Conservation (phyloP, 2,113 vertebrate species). For the Acrocephalus kingi region DNA sequence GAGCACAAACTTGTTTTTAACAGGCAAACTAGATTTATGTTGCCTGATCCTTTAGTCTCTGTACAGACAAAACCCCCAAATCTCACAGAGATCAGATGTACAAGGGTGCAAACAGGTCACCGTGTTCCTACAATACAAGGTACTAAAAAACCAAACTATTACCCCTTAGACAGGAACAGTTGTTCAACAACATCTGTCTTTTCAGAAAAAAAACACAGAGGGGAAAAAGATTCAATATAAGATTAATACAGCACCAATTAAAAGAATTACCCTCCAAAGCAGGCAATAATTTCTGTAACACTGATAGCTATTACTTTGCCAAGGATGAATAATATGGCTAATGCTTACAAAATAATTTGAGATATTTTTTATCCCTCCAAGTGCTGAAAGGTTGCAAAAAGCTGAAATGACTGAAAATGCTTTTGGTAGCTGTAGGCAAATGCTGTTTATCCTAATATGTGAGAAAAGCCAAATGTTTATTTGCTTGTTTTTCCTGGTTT, state of each 20-base stretch:
- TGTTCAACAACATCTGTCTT: neutral
- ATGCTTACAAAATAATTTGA: conserved; percentile 1
- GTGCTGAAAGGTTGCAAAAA: neutral
- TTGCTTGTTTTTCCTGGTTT: conserved; percentile 21
- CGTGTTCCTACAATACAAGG: neutral
- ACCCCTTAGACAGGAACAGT: neutral
- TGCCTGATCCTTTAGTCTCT: neutral
- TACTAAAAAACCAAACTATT: neutral
- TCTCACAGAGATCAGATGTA: neutral
- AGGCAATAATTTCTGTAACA: neutral
- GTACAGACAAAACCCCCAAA: neutral
- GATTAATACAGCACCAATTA: neutral
- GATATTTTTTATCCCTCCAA: neutral
- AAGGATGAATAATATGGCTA: neutral
- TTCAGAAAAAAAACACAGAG: neutral
- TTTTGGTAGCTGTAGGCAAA: neutral
- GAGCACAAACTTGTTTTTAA: neutral
- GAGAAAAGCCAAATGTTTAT: conserved; percentile 29
- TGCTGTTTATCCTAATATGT: conserved; percentile 10
- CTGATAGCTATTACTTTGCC: neutral
- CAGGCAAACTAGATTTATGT: accelerated
- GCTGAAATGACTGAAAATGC: conserved; percentile 4
- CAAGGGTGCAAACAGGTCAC: neutral
- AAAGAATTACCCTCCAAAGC: neutral
- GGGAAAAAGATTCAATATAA: neutral